phyloP scores from a whole-genome alignment of 2,113 vertebrate species.

The Chaetops frenatus region DNA sequence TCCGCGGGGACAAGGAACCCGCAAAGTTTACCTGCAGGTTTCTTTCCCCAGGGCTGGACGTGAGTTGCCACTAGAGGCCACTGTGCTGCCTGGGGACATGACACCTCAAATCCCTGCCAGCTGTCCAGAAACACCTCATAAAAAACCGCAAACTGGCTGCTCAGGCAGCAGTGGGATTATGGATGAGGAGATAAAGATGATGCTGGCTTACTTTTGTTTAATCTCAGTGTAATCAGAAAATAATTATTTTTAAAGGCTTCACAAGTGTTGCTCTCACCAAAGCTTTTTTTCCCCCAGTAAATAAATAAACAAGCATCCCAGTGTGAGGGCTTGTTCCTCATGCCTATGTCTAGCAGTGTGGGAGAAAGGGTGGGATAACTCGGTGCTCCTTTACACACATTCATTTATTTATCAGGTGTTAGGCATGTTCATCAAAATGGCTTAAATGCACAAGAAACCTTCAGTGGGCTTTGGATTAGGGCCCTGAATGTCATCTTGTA shows the following conservation, averaged over 20 bases:
- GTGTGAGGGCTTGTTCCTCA: background rate
- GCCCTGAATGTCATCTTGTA: background rate
- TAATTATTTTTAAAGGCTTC: background rate
- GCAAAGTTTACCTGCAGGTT: background rate
- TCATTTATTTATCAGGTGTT: background rate
- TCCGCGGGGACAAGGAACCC: background rate
- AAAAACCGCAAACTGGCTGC: background rate
- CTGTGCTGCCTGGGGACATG: background rate
- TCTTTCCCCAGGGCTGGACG: background rate
- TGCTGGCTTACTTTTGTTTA: background rate
- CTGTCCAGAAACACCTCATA: background rate
- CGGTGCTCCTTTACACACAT: background rate
- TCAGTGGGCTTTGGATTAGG: background rate
- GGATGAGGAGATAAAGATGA: background rate
- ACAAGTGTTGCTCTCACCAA: background rate
- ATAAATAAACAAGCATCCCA: background rate
- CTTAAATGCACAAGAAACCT: background rate
- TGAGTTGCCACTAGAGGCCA: background rate
- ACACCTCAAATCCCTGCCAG: background rate
- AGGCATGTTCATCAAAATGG: background rate
- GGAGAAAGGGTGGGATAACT: background rate
- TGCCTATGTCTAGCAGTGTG: background rate
- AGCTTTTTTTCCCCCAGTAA: background rate
- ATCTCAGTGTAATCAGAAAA: background rate
- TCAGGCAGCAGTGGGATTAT: rapidly evolving